phyloP scores from a whole-genome alignment of 1,140 invertebrate species.

The Teleopsis dalmanni region DNA sequence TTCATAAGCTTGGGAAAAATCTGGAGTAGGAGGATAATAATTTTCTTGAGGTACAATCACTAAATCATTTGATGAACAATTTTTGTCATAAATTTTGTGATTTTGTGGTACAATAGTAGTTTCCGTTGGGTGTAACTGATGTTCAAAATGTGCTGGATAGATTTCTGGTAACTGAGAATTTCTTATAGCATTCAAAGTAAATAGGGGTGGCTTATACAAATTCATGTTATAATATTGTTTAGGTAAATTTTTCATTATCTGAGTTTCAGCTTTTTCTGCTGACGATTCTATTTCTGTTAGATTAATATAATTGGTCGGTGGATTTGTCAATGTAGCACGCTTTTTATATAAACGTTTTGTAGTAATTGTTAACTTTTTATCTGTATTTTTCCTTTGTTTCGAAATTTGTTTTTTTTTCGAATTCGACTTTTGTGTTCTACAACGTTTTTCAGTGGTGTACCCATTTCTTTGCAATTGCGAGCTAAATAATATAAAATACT shows the following conservation, averaged over 20 bases:
- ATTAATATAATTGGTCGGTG: no score
- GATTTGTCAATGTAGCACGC: no score
- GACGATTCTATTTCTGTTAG: no score
- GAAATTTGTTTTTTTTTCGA: no score
- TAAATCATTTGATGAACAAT: neutral
- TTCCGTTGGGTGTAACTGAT: constrained; percentile 10
- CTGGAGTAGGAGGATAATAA: constrained; percentile 3
- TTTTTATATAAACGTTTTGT: no score
- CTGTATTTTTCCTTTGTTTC: no score
- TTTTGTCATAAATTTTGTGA: neutral
- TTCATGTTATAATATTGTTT: neutral
- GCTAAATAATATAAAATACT: no score
- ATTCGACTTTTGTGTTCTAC: no score
- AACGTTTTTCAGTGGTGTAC: no score
- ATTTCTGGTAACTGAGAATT: neutral
- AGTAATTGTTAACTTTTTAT: no score
- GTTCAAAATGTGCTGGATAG: constrained; percentile 9
- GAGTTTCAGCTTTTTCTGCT: neutral
- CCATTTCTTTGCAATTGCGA: no score
- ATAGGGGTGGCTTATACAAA: neutral
- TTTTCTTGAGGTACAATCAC: neutral
- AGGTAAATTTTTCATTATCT: neutral
- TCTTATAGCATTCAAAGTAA: neutral
- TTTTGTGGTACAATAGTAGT: neutral
- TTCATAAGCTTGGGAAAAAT: constrained; percentile 6